Conservation (phyloP, 2,888 invertebrate species). For the Drosophila prolongata region DNA sequence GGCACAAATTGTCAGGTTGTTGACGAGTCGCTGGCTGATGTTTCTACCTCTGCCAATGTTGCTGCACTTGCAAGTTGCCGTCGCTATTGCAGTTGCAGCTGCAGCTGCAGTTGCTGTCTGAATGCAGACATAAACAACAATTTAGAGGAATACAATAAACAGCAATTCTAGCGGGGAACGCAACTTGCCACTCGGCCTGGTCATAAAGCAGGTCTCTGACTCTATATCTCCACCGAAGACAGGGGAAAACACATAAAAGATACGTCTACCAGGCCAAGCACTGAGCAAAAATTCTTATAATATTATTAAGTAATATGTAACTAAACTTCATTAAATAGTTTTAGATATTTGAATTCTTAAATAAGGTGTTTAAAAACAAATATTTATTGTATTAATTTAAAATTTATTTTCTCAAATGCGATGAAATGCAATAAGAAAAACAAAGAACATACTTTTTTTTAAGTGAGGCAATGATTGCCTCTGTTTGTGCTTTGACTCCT, state of each 20-base stretch:
- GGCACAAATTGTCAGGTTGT: slow-evolving; percentile 73
- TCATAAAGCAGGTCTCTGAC: slow-evolving; percentile 26
- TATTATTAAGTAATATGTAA: not conserved
- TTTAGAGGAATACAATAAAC: slow-evolving; percentile 40
- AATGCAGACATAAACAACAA: slow-evolving; percentile 44
- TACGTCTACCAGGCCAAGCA: not conserved
- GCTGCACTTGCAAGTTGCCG: slow-evolving; percentile 16
- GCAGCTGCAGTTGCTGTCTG: slow-evolving; percentile 23
- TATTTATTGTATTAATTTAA: too few species aligned
- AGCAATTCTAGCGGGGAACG: slow-evolving; percentile 17
- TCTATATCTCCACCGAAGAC: slow-evolving; percentile 13
- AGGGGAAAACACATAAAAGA: slow-evolving; percentile 17
- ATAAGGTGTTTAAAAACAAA: too few species aligned
- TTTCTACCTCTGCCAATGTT: slow-evolving; percentile 24
- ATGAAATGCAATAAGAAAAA: too few species aligned
- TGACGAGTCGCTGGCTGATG: slow-evolving; percentile 51
- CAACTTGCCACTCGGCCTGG: slow-evolving; percentile 23
- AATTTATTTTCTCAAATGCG: too few species aligned
- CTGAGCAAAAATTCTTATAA: not conserved
- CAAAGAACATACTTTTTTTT: too few species aligned
- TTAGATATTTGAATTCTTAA: not conserved
- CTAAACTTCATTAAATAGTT: not conserved
- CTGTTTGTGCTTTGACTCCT: slow-evolving; percentile 7
- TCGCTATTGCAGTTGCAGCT: slow-evolving; percentile 4
- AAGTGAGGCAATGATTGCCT: not conserved